These are phyloP conservation scores for Marronus borbonicus DNA, from an alignment of 2,888 invertebrate genomes.

Conservation along the genomic window DNA sequence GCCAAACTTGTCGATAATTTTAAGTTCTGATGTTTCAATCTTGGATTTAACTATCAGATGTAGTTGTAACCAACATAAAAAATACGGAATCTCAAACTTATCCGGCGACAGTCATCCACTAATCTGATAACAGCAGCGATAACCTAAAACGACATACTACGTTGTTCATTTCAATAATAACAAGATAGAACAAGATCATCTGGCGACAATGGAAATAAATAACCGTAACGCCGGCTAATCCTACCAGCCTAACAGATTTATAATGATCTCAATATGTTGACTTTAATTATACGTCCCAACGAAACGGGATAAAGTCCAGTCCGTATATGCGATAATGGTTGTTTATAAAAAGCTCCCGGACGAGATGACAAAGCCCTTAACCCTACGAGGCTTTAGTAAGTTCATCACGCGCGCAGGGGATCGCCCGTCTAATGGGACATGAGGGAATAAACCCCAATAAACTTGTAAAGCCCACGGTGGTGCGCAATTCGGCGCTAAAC, in stretches of 20 bases:
- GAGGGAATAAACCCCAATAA: slow-evolving; percentile 66
- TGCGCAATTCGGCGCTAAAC: slow-evolving; percentile 54
- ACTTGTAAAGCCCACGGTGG: slow-evolving; percentile 62
- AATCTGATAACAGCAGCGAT: too few relatives aligned
- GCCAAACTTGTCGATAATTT: too few relatives aligned
- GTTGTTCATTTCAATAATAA: slow-evolving; percentile 3
- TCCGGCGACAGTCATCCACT: too few relatives aligned
- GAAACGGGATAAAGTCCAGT: slow-evolving; percentile 9
- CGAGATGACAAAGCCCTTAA: slow-evolving; percentile 57
- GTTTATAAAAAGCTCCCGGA: slow-evolving; percentile 61
- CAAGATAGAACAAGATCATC: slow-evolving; percentile 17
- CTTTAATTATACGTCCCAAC: slow-evolving; percentile 39
- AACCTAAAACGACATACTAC: not conserved
- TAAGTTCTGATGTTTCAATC: too few relatives aligned
- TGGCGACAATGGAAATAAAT: slow-evolving; percentile 41
- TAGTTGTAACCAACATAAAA: too few relatives aligned
- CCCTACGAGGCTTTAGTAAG: slow-evolving; percentile 59
- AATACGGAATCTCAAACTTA: too few relatives aligned
- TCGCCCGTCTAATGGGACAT: slow-evolving; percentile 62
- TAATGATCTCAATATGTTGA: slow-evolving; percentile 45
- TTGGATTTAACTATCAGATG: too few relatives aligned
- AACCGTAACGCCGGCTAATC: slow-evolving; percentile 26
- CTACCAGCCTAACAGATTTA: slow-evolving; percentile 34
- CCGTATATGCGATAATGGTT: slow-evolving; percentile 56
- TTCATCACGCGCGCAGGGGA: slow-evolving; percentile 59